Base-by-base conservation (phyloP, 37 sponge, comb jelly and placozoan genomes). In the Amphimedon queenslandica region DNA sequence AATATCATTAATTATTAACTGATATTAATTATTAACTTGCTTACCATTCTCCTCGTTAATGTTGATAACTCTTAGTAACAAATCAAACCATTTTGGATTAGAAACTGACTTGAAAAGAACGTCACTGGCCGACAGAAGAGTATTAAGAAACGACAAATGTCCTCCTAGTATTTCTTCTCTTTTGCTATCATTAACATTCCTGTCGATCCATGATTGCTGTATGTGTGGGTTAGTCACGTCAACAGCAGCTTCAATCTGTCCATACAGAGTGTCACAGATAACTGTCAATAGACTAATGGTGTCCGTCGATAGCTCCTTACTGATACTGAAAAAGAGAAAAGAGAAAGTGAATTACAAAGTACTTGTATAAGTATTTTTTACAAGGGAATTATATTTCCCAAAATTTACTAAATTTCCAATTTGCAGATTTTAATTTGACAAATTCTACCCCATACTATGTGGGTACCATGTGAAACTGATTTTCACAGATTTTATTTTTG, bases 41-140 rank as follows among this genome's bases (percentile, higher is more conserved):
- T 47, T 47, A 47, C 53, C 53, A 47, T 8, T 47, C 13, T 47
- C 53, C 4, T 69, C 4, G 40, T 76, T 65, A 0, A 84, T 29
- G 28, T 77, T 64, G 20, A 84, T 77, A 55, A 84, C 64, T 65
- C 55, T 77, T 21, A 84, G 71, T 23, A 84, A 56, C 29, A 42
- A 69, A 13, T 39, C 16, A 33, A 70, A 70, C 77, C 77, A 77
- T 27, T 23, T 23, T 25, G 76, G 77, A 25, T 60, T 63, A 8
- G 66, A 61, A 37, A 84, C 40, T 8, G 47, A 71, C 34, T 64
- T 31, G 8, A 63, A 30, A n/a, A 84, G 51, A 27, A 53, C 53
- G 6, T 31, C 55, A 18, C 68, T 72, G 10, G 85, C 57, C 61
- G 79, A 66, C 41, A 58, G 60, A 13, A 84, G 74, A 32, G 74